Evolutionary conservation across 2,113 vertebrate species (phyloP), one percentile per base, ranked within the genome.

Genomic region (Leptobrachium ailaonicum): DNA sequence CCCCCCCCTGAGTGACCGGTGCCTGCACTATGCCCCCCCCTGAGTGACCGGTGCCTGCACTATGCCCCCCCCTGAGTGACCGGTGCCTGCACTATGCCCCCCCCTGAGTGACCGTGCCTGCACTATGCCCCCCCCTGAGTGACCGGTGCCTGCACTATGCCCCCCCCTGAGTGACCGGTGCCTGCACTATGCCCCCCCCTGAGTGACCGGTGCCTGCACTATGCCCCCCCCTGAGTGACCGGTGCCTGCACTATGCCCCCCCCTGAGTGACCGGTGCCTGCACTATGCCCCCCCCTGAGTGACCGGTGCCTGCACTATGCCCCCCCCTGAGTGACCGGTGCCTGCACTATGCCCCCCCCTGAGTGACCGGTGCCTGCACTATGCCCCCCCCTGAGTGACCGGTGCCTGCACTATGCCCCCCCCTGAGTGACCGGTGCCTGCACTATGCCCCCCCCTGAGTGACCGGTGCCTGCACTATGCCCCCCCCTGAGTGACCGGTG

Each of bases 281-380:
- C 58, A 7, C 13, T 13, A 8, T 14, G 1, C 58, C 6, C 60
- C 60, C 14, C 5, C 68, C 86, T 1, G n/a, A 32, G 20, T 32
- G 20, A 32, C 20, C 69, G 80, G 67, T 2, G 66, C 79, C 71
- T 76, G 85, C 58, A 77, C 82, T 41, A 72, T 5, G 60, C 4
- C 58, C 5, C 60, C n/a, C 50, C 50, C 50, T n/a, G n/a, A n/a
- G n/a, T n/a, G n/a, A n/a, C n/a, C n/a, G n/a, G n/a, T n/a, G n/a
- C n/a, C n/a, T 32, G 20, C 20, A 32, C 20, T 32, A 32, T 32
- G n/a, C n/a, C n/a, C n/a, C n/a, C n/a, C n/a, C n/a, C n/a, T n/a
- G n/a, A n/a, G n/a, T n/a, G n/a, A n/a, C n/a, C n/a, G n/a, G n/a
- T n/a, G n/a, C n/a, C n/a, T n/a, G n/a, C n/a, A n/a, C n/a, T n/a